These are phyloP conservation scores for Spilosoma lubricipeda DNA, from an alignment of 2,888 invertebrate genomes.

Conservation along the genomic window DNA sequence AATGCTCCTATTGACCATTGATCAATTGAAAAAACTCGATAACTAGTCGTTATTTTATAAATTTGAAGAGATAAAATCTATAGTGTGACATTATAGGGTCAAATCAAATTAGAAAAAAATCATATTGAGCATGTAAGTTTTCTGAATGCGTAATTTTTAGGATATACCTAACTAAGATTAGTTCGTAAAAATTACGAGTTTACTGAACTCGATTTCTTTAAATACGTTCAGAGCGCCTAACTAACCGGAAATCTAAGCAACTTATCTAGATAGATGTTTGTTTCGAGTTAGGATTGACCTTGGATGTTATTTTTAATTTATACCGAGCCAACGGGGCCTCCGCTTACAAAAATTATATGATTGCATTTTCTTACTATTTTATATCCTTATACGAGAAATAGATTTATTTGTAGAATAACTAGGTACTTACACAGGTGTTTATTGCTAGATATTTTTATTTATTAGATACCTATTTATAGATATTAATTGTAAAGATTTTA, in stretches of 20 bases:
- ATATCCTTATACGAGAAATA: not conserved
- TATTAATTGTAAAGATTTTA: no score
- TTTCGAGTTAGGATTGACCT: slow-evolving; percentile 6
- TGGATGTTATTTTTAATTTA: slow-evolving; percentile 7
- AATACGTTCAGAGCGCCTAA: not conserved
- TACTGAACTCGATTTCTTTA: not conserved
- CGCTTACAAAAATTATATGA: not conserved
- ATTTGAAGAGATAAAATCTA: not conserved
- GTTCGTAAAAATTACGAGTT: not conserved
- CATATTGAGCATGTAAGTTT: not conserved
- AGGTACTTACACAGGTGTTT: no score
- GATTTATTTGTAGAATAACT: no score
- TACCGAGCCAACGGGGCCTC: not conserved
- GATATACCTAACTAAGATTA: not conserved
- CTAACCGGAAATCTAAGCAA: not conserved
- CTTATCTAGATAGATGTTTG: not conserved
- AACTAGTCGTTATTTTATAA: not conserved
- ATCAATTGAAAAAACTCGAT: no score
- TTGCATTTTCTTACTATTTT: not conserved
- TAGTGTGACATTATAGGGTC: not conserved
- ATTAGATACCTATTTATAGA: no score
- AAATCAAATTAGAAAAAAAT: not conserved
- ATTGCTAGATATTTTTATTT: no score
- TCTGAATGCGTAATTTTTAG: not conserved
- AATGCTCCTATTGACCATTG: not conserved